Base-by-base conservation (phyloP, 2,888 invertebrate genomes). In the Ennomos fuscantarius region DNA sequence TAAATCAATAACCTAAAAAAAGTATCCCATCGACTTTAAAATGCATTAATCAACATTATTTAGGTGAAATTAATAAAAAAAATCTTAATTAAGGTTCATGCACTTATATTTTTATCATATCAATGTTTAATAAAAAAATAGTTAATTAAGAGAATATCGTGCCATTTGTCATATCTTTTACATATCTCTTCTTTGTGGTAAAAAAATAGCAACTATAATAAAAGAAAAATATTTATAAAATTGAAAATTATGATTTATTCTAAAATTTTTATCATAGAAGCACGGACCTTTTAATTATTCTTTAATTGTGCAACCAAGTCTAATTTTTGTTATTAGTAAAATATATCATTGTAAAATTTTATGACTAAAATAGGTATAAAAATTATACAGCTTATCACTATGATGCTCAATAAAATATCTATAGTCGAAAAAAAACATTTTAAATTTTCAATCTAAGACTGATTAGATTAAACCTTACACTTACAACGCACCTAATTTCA, bases 391-490 rank as follows among this genome's bases (percentile, higher is more conserved):
- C 78, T 79, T 81, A 75, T 75, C 72, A 73, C 69, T 71, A 71
- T 65, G 55, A 77, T 79, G 85, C 84, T 85, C 85, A 85, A 84
- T 58, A 50, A 50, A 58, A 45, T 75, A 73, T 68, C 70, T 66
- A 57, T 63, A 64, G 69, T 70, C 59, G 69, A 68, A 57, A 58
- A 65, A 70, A 50, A 56, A 62, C 65, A 60, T 63, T 73, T 78
- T 78, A 60, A 73, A 82, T 78, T 76, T 84, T 88, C 86, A 76
- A 87, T 84, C 84, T 86, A 90, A 90, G 89, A 90, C 89, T 90
- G 89, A 90, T 84, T 89, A 89, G 89, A 87, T 77, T 87, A 77
- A n/a, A 86, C 82, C 79, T 58, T 77, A 74, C 72, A 71, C 67
- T 72, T 24, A 24, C 24, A 24, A 68, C 71, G 71, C 66, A 53